Evolutionary conservation across 2,888 invertebrate genomes (phyloP).

Genomic region (Elgonia sp.): DNA sequence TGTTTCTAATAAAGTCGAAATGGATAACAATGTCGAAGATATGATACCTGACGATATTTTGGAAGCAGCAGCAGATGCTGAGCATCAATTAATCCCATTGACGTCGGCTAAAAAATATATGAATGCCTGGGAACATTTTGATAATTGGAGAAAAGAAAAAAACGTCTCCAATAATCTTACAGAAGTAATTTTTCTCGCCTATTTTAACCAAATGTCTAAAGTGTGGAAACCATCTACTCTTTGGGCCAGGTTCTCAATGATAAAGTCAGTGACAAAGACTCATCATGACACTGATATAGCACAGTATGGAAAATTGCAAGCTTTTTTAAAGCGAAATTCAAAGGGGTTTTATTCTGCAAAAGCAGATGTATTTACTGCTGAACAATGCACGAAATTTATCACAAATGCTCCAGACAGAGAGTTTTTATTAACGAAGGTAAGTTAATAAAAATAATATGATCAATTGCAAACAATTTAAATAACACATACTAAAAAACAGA

Average conservation of each 20-base stretch:
- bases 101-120: constrained; percentile 6
- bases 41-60: constrained; percentile 2
- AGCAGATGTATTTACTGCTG: constrained; percentile 20
- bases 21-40: not conserved
- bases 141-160: constrained; percentile 32
- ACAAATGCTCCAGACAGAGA: not conserved
- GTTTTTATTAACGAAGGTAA: constrained; percentile 9
- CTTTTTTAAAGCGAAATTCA: constrained; percentile 28
- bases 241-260: constrained; percentile 30
- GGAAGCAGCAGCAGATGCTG: constrained; percentile 9
- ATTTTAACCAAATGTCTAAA: constrained; percentile 23
- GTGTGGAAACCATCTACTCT: constrained; percentile 33
- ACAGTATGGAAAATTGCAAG: constrained; percentile 5
- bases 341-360: not conserved
- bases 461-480: not conserved
- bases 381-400: constrained; percentile 9
- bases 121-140: constrained; percentile 21
- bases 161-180: constrained; percentile 1
- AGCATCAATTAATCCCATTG: constrained; percentile 13
- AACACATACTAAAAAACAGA: not conserved
- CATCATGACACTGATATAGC: not conserved
- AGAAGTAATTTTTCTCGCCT: constrained; percentile 23
- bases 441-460: constrained; percentile 6
- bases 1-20: too few species aligned
- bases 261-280: not conserved